Conservation (phyloP, 2,113 vertebrate species). For the Eclectus roratus region DNA sequence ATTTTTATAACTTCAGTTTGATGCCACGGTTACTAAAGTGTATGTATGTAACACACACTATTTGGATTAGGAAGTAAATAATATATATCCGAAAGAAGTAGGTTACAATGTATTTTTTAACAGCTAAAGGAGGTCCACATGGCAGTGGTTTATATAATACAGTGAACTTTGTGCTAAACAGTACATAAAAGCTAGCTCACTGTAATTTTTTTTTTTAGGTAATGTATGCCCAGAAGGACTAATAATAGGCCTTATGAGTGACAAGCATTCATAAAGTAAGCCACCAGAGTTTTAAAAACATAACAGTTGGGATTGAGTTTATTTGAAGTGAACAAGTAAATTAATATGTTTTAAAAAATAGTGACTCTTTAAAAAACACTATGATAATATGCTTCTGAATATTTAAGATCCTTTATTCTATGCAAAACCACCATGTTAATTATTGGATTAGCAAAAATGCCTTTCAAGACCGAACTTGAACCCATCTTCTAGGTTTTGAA, state of each 20-base stretch:
- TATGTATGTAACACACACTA: background rate
- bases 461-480: background rate
- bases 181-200: constrained; percentile 23
- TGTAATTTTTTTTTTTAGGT: background rate
- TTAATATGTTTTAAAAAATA: background rate
- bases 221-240: constrained; percentile 27
- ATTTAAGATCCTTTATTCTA: constrained; percentile 18
- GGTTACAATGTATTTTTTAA: background rate
- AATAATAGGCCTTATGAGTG: constrained; percentile 63
- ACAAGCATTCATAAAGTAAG: constrained; percentile 51
- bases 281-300: constrained; percentile 28
- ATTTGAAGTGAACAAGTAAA: constrained; percentile 33
- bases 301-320: background rate
- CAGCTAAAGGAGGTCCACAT: background rate
- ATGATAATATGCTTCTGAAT: background rate
- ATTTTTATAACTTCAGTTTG: background rate
- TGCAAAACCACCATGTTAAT: background rate
- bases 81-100: background rate
- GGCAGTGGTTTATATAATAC: background rate
- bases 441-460: constrained; percentile 25
- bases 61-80: background rate
- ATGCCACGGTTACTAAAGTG: background rate
- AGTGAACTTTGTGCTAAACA: constrained; percentile 28
- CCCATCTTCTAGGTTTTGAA: constrained; percentile 21
- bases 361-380: background rate